These are phyloP conservation scores for Spilogale gracilis DNA, from an alignment of 2,113 vertebrate genomes.

Conservation along the genomic window DNA sequence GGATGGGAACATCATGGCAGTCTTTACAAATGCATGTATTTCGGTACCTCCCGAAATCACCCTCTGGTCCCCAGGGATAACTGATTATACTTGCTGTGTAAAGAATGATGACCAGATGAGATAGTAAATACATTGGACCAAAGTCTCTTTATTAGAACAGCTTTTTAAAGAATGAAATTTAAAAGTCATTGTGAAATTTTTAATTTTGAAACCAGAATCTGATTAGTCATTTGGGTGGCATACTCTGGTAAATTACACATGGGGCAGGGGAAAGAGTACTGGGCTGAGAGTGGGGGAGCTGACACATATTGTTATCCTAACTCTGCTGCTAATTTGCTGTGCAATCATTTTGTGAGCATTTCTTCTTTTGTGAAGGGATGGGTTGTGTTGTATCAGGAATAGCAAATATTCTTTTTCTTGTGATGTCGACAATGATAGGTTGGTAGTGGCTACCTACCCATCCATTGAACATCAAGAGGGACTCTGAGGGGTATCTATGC, in stretches of 20 bases:
- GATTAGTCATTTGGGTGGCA: conserved; percentile 28
- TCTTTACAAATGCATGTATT: conserved; percentile 66
- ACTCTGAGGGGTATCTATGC: neutral
- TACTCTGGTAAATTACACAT: neutral
- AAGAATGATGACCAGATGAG: conserved; percentile 77
- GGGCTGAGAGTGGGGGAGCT: neutral
- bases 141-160: conserved; percentile 67
- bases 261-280: neutral
- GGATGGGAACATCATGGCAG: conserved; percentile 74
- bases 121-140: conserved; percentile 58
- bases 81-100: conserved; percentile 67
- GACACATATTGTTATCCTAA: neutral
- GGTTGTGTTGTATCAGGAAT: neutral
- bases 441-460: neutral
- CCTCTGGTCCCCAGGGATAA: conserved; percentile 67
- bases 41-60: conserved; percentile 67
- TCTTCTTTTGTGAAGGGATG: neutral
- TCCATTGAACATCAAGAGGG: neutral
- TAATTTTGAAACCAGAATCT: conserved; percentile 40
- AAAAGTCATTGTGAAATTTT: conserved; percentile 48
- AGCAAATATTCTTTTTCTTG: neutral
- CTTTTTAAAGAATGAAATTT: conserved; percentile 66
- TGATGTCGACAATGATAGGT: neutral
- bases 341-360: neutral
- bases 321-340: neutral